Conservation (phyloP, 1,140 invertebrate genomes). For the Penaeus indicus region DNA sequence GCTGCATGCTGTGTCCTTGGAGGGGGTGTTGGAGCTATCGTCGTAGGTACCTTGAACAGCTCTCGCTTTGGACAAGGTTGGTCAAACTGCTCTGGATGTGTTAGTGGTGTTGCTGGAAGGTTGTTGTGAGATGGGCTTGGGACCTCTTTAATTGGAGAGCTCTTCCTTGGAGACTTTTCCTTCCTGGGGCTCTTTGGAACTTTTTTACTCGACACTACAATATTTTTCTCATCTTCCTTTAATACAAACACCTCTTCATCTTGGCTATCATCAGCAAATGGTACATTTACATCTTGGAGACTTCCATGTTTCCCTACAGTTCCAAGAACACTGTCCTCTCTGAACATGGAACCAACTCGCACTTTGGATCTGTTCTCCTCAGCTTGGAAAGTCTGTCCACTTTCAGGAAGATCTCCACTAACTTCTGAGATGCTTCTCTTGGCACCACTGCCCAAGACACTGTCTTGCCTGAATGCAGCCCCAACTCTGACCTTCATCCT, state of each 20-base stretch:
- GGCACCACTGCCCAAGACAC: constrained; percentile 24
- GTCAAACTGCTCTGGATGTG: constrained; percentile 68
- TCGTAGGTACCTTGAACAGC: constrained; percentile 17
- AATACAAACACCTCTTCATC: constrained; percentile 43
- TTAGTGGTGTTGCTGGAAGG: constrained; percentile 68
- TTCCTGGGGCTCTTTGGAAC: constrained; percentile 4
- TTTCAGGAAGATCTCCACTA: neutral
- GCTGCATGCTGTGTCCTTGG: constrained; percentile 1
- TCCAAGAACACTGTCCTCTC: constrained; percentile 11
- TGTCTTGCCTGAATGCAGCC: constrained; percentile 44
- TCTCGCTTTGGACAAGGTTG: neutral
- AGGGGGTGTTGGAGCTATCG: constrained; percentile 26
- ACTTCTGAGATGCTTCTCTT: neutral
- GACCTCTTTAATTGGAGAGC: constrained; percentile 14
- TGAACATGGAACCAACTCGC: neutral
- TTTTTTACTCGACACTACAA: neutral
- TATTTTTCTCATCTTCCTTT: constrained; percentile 1
- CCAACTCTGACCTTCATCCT: constrained; percentile 41
- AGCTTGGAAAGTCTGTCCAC: constrained; percentile 12
- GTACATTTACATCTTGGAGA: constrained; percentile 61
- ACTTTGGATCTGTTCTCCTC: constrained; percentile 7
- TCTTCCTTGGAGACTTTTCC: constrained; percentile 21
- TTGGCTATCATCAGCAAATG: constrained; percentile 64
- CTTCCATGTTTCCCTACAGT: constrained; percentile 13
- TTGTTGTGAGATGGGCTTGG: constrained; percentile 35